Conservation (phyloP, 2,113 vertebrate species). For the Anser brachyrhynchus region DNA sequence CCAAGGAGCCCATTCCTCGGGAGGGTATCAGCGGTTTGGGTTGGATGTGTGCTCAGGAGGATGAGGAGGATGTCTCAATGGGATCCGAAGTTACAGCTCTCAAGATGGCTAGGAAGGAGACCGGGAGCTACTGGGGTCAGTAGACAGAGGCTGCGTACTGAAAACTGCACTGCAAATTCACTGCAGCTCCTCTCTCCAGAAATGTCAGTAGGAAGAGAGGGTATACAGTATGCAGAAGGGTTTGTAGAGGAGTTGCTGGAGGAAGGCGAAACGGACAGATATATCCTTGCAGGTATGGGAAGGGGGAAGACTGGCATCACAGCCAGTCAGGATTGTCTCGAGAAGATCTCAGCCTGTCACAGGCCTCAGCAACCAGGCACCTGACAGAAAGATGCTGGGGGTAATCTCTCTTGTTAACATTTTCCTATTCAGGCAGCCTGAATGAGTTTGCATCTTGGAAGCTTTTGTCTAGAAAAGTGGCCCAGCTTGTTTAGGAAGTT, state of each 20-base stretch:
- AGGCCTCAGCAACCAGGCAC: not conserved
- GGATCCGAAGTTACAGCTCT: not conserved
- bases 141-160: not conserved
- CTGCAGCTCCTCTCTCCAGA: not conserved
- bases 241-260: not conserved
- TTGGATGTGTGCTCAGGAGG: not conserved
- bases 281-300: not conserved
- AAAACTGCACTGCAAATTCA: not conserved
- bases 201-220: not conserved
- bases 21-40: fast-evolving
- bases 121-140: not conserved
- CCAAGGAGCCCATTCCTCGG: fast-evolving
- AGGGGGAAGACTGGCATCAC: not conserved
- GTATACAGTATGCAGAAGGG: not conserved
- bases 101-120: not conserved
- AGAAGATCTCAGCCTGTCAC: not conserved
- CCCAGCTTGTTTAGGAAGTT: not conserved
- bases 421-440: not conserved
- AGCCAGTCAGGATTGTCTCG: not conserved
- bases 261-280: not conserved
- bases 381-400: not conserved
- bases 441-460: not conserved
- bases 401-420: not conserved
- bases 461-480: not conserved
- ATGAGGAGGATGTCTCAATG: not conserved